A percentile compares a stretch with the other conserved stretches of the same genome.
phyloP scores from a whole-genome alignment of 2,113 vertebrate species.

The Pelecanoides urinatrix region DNA sequence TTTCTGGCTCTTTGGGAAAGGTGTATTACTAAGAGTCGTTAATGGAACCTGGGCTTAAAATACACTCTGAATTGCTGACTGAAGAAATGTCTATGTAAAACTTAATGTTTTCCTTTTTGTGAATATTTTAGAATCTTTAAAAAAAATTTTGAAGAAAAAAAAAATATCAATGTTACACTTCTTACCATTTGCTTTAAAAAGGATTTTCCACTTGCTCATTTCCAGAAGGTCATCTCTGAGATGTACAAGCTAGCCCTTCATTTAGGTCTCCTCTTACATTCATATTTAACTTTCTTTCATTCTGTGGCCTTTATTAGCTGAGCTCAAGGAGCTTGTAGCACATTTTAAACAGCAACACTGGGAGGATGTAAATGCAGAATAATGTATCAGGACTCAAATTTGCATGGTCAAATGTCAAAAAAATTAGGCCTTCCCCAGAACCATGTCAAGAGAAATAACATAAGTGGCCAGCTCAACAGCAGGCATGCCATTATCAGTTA shows the following conservation, averaged over 20 bases:
- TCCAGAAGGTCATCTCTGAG: constrained; percentile 76
- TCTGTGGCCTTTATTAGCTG: constrained; percentile 86
- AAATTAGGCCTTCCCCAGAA: constrained; percentile 98
- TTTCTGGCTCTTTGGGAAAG: constrained; percentile 55
- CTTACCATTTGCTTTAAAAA: constrained; percentile 65
- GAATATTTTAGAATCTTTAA: constrained; percentile 59
- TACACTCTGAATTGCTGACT: constrained; percentile 48
- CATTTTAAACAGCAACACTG: constrained; percentile 86
- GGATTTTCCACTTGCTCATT: constrained; percentile 51
- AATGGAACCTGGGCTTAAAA: constrained; percentile 54
- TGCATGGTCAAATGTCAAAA: constrained; percentile 99
- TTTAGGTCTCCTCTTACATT: constrained; percentile 81
- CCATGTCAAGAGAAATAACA: constrained; percentile 97
- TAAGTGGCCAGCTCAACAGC: constrained; percentile 91
- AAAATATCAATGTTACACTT: not conserved
- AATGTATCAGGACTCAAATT: constrained; percentile 98
- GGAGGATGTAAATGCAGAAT: constrained; percentile 98
- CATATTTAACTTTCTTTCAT: constrained; percentile 84
- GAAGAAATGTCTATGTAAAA: constrained; percentile 41
- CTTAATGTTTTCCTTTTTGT: constrained; percentile 59
- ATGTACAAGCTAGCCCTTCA: constrained; percentile 73
- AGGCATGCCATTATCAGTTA: constrained; percentile 95
- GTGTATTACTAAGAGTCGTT: constrained; percentile 59
- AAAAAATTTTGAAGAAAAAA: constrained; percentile 26
- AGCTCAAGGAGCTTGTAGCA: constrained; percentile 82